A percentile compares a stretch with the other conserved stretches of the same genome.
Evolutionary conservation across 2,888 invertebrate genomes (phyloP).

Genomic region (Lamellibrachia satsuma): DNA sequence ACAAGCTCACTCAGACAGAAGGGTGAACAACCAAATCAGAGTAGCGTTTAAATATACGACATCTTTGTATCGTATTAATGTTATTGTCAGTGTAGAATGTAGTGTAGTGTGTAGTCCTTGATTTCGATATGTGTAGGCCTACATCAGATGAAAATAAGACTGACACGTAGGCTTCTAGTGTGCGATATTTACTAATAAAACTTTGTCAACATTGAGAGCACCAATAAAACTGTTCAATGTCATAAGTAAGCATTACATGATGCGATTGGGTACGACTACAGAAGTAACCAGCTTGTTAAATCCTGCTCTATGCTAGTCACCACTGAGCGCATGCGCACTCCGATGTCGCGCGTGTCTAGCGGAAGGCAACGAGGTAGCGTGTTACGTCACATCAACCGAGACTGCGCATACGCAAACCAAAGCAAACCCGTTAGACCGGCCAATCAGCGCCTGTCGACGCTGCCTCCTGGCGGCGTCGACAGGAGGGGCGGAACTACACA

Average conservation of each 20-base stretch:
- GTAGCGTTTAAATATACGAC: background rate
- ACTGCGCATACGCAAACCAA: slow-evolving; percentile 6
- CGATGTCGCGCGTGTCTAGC: slow-evolving; percentile 6
- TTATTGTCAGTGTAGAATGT: background rate
- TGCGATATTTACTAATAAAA: background rate
- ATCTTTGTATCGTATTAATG: background rate
- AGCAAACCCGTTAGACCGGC: slow-evolving; percentile 6
- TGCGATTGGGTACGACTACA: background rate
- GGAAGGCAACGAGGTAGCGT: slow-evolving; percentile 5
- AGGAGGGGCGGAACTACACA: background rate
- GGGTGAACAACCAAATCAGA: background rate
- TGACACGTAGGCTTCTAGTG: background rate
- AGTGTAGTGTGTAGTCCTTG: background rate
- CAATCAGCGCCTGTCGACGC: background rate
- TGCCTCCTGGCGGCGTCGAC: background rate
- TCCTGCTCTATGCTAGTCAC: background rate
- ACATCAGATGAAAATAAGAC: background rate
- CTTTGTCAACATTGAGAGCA: background rate
- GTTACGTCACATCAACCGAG: slow-evolving; percentile 4
- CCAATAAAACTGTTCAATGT: background rate
- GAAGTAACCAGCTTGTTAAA: slow-evolving; percentile 13
- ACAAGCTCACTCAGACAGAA: background rate
- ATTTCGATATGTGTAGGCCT: background rate
- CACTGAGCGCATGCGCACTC: background rate
- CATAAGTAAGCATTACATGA: background rate